Percentiles rank a stretch among this genome's conserved stretches.
Conservation (phyloP, 2,113 vertebrate genomes). For the Macrotis lagotis region DNA sequence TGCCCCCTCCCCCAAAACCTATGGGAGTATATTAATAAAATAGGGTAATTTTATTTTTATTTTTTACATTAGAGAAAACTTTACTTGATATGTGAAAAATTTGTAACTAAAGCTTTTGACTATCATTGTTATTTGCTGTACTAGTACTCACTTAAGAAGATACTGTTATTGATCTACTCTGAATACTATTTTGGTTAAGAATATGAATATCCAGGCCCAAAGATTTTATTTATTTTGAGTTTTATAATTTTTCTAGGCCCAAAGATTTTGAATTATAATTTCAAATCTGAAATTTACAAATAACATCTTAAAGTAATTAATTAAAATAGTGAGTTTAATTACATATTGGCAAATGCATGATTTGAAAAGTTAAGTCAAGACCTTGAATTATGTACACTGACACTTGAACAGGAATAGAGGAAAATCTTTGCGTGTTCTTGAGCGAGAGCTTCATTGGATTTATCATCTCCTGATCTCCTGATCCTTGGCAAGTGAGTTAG, state of each 20-base stretch:
- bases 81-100: slow-evolving; percentile 55
- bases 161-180: not conserved
- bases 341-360: slow-evolving; percentile 34
- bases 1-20: slow-evolving; percentile 12
- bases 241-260: no score
- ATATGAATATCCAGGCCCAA: slow-evolving; percentile 20
- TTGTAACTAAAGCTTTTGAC: not conserved
- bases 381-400: no score
- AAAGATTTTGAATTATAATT: slow-evolving; percentile 49
- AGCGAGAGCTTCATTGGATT: slow-evolving; percentile 39
- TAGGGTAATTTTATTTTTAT: slow-evolving; percentile 41
- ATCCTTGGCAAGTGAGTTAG: slow-evolving; percentile 47
- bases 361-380: slow-evolving; percentile 45
- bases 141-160: not conserved
- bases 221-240: no score
- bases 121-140: not conserved
- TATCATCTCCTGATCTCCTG: slow-evolving; percentile 50
- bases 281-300: slow-evolving; percentile 46
- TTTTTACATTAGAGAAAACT: slow-evolving; percentile 52
- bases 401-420: slow-evolving; percentile 46
- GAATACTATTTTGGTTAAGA: slow-evolving; percentile 40
- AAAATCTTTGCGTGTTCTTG: not conserved
- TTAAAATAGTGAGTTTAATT: slow-evolving; percentile 31
- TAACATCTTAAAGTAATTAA: slow-evolving; percentile 40
- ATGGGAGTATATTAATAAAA: slow-evolving; percentile 54